Evolutionary conservation across 2,797 vertebrate species (phyloP).

Genomic region (Malurus leucopterus): DNA sequence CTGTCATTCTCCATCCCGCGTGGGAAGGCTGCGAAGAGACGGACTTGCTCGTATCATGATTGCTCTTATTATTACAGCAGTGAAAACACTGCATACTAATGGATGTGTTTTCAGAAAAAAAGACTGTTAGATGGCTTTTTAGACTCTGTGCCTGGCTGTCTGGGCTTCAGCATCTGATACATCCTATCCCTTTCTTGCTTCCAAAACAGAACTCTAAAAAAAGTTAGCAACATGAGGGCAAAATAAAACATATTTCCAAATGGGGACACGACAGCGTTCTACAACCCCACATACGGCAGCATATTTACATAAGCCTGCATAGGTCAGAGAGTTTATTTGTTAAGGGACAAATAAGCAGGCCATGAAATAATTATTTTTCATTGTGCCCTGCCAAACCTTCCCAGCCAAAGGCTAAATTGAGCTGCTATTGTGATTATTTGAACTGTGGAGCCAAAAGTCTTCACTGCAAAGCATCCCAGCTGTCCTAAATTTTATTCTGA

Average conservation of each 20-base stretch:
- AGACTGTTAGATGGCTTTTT: constrained; percentile 15
- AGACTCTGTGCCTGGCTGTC: constrained; percentile 28
- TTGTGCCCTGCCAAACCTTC: constrained; percentile 79
- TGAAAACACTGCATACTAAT: constrained; percentile 28
- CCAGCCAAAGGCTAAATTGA: constrained; percentile 81
- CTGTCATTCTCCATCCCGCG: not conserved
- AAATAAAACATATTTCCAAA: constrained; percentile 67
- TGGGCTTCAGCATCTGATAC: not conserved
- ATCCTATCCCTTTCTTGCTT: constrained; percentile 6
- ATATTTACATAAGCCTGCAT: constrained; percentile 72
- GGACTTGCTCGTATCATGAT: constrained; percentile 23
- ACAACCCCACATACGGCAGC: constrained; percentile 53
- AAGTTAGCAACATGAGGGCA: constrained; percentile 34
- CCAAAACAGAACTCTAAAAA: constrained; percentile 35
- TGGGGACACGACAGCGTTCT: constrained; percentile 44
- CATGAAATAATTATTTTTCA: constrained; percentile 85
- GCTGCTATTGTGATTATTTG: constrained; percentile 80
- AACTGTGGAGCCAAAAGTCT: constrained; percentile 78
- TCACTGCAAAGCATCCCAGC: constrained; percentile 79
- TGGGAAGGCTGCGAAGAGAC: constrained; percentile 17
- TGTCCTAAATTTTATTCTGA: constrained; percentile 82
- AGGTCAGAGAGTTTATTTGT: constrained; percentile 78
- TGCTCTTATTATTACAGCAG: constrained; percentile 32
- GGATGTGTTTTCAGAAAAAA: constrained; percentile 18
- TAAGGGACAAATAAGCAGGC: constrained; percentile 80